These are phyloP conservation scores for Rhyacichthys aspro DNA, from an alignment of 2,797 vertebrate genomes.

Conservation along the genomic window DNA sequence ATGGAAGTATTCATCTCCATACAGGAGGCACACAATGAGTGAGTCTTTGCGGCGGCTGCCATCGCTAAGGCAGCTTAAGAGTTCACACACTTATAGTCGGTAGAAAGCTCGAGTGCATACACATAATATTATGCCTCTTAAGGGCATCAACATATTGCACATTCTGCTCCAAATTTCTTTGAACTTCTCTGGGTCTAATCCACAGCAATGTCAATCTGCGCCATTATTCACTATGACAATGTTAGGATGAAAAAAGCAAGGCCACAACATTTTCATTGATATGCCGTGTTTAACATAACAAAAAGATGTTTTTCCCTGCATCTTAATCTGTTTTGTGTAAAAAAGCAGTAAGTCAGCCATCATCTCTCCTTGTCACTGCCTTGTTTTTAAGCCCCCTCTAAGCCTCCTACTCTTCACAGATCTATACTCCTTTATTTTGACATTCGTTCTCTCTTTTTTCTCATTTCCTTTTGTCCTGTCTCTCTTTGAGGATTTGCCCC, in stretches of 20 bases:
- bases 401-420: conserved; percentile 36
- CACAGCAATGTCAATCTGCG: conserved; percentile 65
- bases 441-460: conserved; percentile 1
- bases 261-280: conserved; percentile 65
- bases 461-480: conserved; percentile 19
- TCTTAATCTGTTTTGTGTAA: conserved; percentile 67
- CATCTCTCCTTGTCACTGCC: conserved; percentile 48
- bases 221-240: conserved; percentile 68
- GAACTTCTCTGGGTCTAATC: conserved; percentile 70
- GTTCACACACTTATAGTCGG: conserved; percentile 58
- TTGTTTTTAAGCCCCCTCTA: conserved; percentile 58
- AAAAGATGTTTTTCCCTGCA: conserved; percentile 70
- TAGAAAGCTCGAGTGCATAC: conserved; percentile 52
- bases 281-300: conserved; percentile 75
- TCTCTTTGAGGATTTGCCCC: conserved; percentile 52
- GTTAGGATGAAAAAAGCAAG: conserved; percentile 66
- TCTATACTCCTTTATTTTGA: conserved; percentile 13
- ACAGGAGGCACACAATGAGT: conserved; percentile 37
- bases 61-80: conserved; percentile 61
- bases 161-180: conserved; percentile 59
- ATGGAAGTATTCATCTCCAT: conserved; percentile 37
- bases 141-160: conserved; percentile 49
- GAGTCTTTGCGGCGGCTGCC: conserved; percentile 50
- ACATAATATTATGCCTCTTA: conserved; percentile 57
- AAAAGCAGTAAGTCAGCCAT: conserved; percentile 60